phyloP scores from a whole-genome alignment of 2,113 vertebrate genomes.

The Oreocharis arfaki region DNA sequence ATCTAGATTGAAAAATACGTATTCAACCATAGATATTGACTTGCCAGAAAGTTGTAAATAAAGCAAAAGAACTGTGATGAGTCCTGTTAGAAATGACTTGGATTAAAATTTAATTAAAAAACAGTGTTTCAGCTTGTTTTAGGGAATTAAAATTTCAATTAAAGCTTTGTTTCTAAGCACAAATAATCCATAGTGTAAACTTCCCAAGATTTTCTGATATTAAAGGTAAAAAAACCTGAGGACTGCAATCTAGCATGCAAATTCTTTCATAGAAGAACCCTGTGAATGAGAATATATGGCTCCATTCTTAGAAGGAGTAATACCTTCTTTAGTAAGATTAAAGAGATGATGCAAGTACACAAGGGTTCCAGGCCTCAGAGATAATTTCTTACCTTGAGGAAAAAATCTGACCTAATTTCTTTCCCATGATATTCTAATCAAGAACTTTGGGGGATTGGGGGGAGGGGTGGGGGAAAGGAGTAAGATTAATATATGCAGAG shows the following conservation, averaged over 20 bases:
- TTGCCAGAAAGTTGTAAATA: not conserved
- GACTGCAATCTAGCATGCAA: not conserved
- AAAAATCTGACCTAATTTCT: not conserved
- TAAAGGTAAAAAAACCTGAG: not conserved
- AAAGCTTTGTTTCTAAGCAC: not conserved
- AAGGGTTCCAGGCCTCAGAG: not conserved
- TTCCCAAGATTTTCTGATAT: not conserved
- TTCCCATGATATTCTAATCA: not conserved
- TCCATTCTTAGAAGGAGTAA: not conserved
- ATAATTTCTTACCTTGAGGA: not conserved
- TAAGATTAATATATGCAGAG: not conserved
- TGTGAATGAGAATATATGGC: not conserved
- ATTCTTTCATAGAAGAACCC: not conserved
- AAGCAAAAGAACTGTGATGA: not conserved
- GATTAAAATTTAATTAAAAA: not conserved
- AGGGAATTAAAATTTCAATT: not conserved
- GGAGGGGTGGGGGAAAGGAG: accelerated
- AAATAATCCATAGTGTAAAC: not conserved
- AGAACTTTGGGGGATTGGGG: not conserved
- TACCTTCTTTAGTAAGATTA: not conserved
- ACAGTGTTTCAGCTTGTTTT: not conserved
- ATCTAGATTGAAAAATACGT: not conserved
- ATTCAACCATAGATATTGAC: not conserved
- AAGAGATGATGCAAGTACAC: not conserved
- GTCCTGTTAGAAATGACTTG: not conserved